Percentiles rank a stretch among this genome's conserved stretches.
Evolutionary conservation across 92 coral and sea anemone species (phyloP).

Genomic region (Hydrozoanthus gracilis): DNA sequence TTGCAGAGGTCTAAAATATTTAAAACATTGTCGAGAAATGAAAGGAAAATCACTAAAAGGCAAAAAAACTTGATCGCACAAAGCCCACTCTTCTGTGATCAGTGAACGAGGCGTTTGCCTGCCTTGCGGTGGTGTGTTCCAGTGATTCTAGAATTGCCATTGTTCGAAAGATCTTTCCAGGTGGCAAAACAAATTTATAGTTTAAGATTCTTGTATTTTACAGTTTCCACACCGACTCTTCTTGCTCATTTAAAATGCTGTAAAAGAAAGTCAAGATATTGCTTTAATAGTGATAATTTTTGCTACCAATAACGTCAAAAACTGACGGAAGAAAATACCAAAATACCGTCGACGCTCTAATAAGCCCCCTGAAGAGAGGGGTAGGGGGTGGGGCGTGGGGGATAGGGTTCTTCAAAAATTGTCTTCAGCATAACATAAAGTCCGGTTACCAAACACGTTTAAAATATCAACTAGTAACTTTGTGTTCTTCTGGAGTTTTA

Average conservation of each 20-base stretch:
- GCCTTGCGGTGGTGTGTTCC: neutral
- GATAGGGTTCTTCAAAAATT: no score
- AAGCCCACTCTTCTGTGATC: neutral
- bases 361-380: no score
- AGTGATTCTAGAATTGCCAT: neutral
- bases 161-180: neutral
- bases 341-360: neutral
- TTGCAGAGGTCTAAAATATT: neutral
- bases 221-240: neutral
- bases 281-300: neutral
- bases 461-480: no score
- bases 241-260: conserved; percentile 2
- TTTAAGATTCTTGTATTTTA: neutral
- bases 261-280: neutral
- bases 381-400: no score
- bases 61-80: neutral
- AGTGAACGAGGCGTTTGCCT: neutral
- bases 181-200: neutral
- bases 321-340: neutral
- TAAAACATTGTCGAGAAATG: conserved; percentile 5
- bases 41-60: neutral
- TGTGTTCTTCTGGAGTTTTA: no score
- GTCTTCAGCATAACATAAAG: no score
- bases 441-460: no score
- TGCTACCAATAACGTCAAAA: neutral